Evolutionary conservation across 2,888 invertebrate species (phyloP).

Genomic region (Caenorhabditis sinica): DNA sequence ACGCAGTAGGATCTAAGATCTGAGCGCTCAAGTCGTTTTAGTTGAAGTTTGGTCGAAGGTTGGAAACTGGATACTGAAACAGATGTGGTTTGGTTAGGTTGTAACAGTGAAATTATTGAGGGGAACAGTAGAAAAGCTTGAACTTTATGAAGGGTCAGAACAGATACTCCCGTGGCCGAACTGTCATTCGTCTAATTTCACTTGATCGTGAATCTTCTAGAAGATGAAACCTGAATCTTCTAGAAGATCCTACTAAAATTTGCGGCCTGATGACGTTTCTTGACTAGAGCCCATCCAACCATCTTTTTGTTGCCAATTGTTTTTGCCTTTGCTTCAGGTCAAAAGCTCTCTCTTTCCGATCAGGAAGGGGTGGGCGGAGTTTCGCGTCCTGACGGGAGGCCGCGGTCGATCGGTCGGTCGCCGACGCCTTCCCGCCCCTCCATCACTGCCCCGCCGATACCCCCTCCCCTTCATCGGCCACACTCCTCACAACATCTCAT

Average conservation of each 20-base stretch:
- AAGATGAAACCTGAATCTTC: not conserved
- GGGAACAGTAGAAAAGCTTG: not conserved
- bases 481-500: slow-evolving; percentile 63
- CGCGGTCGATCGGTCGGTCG: slow-evolving; percentile 63
- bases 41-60: slow-evolving; percentile 20
- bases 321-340: slow-evolving; percentile 42
- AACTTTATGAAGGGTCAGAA: too few species aligned
- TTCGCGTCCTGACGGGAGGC: slow-evolving; percentile 61
- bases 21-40: slow-evolving; percentile 17
- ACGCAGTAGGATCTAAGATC: slow-evolving; percentile 8
- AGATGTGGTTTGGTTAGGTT: slow-evolving; percentile 8
- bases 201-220: not conserved
- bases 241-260: not conserved
- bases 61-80: not conserved
- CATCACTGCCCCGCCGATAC: slow-evolving; percentile 46
- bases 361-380: slow-evolving; percentile 54
- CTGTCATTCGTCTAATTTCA: too few species aligned
- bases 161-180: not conserved
- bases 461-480: slow-evolving; percentile 45
- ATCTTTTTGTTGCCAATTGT: slow-evolving; percentile 37
- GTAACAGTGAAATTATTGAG: too few species aligned
- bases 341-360: slow-evolving; percentile 55
- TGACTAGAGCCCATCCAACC: slow-evolving; percentile 39
- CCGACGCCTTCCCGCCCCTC: slow-evolving; percentile 62
- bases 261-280: slow-evolving; percentile 34